Conservation (phyloP, 2,797 vertebrate genomes). For the Brachymystax lenok region DNA sequence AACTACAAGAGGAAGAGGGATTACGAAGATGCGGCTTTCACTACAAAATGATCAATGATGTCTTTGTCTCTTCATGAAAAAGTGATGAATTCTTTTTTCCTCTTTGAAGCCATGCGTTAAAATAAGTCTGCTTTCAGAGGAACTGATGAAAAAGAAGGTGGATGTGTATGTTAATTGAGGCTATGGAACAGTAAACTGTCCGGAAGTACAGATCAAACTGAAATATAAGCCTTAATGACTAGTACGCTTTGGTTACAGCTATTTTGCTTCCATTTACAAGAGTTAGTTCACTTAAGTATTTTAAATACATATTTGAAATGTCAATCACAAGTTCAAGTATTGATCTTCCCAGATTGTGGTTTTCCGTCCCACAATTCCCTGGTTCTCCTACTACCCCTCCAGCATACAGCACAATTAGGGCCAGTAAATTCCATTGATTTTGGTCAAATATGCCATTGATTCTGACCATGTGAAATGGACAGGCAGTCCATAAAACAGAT, state of each 20-base stretch:
- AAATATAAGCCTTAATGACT: not conserved
- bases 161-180: constrained; percentile 5
- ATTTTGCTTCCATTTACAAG: not conserved
- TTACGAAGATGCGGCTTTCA: constrained; percentile 68
- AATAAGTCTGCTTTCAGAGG: constrained; percentile 24
- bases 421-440: constrained; percentile 72
- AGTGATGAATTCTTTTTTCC: constrained; percentile 33
- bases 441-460: constrained; percentile 69
- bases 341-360: constrained; percentile 40
- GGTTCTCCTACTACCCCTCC: constrained; percentile 27
- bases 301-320: constrained; percentile 2
- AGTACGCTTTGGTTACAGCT: not conserved
- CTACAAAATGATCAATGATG: constrained; percentile 68
- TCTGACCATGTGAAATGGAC: constrained; percentile 67
- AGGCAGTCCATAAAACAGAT: constrained; percentile 80
- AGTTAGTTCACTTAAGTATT: not conserved
- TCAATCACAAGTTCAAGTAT: constrained; percentile 25
- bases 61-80: constrained; percentile 58
- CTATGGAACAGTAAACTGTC: constrained; percentile 20
- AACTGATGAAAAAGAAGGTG: constrained; percentile 24
- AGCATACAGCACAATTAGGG: constrained; percentile 58
- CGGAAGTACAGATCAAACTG: constrained; percentile 5
- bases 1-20: constrained; percentile 64
- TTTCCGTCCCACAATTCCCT: constrained; percentile 39
- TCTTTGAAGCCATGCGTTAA: constrained; percentile 43